Base-by-base conservation (phyloP, 1,140 invertebrate species). In the Neodiprion pinetum region DNA sequence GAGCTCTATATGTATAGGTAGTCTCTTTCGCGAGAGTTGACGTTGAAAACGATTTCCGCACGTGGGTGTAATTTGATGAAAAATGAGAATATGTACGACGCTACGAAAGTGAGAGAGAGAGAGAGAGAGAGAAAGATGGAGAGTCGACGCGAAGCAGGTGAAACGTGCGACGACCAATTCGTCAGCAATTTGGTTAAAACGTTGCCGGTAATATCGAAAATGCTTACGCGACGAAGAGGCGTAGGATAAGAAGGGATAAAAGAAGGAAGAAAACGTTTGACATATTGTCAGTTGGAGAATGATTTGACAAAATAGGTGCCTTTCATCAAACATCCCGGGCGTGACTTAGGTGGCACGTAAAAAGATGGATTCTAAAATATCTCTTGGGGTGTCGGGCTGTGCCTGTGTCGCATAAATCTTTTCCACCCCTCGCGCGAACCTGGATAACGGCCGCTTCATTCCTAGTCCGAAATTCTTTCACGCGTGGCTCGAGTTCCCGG, bases 401-500 rank as follows among this genome's bases (percentile, higher is more conserved):
- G n/a, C 53, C 53, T 61, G 53, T 61, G 53, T 61, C 53, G 53
- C 53, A 61, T 61, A 61, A 61, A 61, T 61, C 53, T 61, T 17
- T 14, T 17, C 53, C 11, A 0, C 53, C 53, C 53, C 11, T 12
- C 53, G 0, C 53, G n/a, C n/a, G 53, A 40, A 1, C 28, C 53
- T 61, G 3, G 53, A 12, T 9, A 17, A 9, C 5, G 53, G 53
- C 28, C 5, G 28, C 28, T 61, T 61, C 53, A 61, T 61, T 61
- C 11, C 53, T 0, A 61, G 53, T 61, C 7, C 11, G n/a, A 61
- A 61, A 61, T 61, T 61, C 53, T 61, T 61, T 11, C 67, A 69
- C 21, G 40, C 67, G 17, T 47, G 11, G 17, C 4, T 65, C 61
- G 61, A 21, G 61, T 65, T 17, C 61, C 12, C 12, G 12, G 17